These are phyloP conservation scores for Brachyptera putata DNA, from an alignment of 2,888 invertebrate genomes.

Conservation along the genomic window DNA sequence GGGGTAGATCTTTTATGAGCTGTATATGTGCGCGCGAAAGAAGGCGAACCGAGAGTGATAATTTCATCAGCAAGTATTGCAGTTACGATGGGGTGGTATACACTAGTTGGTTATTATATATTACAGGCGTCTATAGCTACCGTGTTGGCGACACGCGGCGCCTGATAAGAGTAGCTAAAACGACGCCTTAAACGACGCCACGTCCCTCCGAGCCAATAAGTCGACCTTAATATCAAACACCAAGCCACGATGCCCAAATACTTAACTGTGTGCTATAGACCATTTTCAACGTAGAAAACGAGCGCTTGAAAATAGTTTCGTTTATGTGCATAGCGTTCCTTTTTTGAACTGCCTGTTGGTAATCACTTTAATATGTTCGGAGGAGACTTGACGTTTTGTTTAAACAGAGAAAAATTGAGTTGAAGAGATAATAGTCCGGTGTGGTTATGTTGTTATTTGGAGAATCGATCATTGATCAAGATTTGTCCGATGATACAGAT, in stretches of 20 bases:
- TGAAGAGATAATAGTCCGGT: too few relatives aligned
- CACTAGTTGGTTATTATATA: conserved; percentile 19
- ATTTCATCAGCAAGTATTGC: conserved; percentile 14
- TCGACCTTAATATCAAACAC: conserved; percentile 20
- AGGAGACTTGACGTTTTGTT: too few relatives aligned
- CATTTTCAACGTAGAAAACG: too few relatives aligned
- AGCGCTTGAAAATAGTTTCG: too few relatives aligned
- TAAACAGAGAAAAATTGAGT: too few relatives aligned
- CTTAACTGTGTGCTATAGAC: too few relatives aligned
- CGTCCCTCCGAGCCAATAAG: conserved; percentile 15
- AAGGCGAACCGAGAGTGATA: conserved; percentile 9
- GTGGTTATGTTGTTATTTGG: too few relatives aligned
- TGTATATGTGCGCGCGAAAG: not conserved
- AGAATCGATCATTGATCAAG: too few relatives aligned
- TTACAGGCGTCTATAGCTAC: conserved; percentile 9
- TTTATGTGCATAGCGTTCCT: too few relatives aligned
- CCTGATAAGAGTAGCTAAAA: conserved; percentile 16
- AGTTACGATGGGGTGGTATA: conserved; percentile 7
- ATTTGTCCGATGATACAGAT: too few relatives aligned
- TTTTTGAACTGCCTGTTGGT: too few relatives aligned
- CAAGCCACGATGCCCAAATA: conserved; percentile 15
- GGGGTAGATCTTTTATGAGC: not conserved
- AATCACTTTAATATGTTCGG: too few relatives aligned
- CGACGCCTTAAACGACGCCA: not conserved
- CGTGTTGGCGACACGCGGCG: conserved; percentile 15